Evolutionary conservation across 2,113 vertebrate species (phyloP), one percentile per base, ranked within the genome.

Genomic region (Astur gentilis): DNA sequence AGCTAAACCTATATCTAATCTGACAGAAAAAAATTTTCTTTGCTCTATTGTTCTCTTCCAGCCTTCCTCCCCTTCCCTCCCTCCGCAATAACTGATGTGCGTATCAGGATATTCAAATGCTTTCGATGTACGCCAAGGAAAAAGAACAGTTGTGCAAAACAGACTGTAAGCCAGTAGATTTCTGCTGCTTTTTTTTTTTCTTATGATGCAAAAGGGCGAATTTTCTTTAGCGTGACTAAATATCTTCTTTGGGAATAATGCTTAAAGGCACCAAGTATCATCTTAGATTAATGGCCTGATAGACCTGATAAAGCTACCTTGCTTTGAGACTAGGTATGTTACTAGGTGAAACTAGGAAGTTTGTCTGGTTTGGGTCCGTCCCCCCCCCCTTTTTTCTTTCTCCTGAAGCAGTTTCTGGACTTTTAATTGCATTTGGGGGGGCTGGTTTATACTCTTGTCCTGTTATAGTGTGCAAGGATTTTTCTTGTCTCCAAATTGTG

Each of bases 51-150:
- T 81, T 79, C 25, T 60, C 50, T 66, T 87, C 42, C 38, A 66
- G 2, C 13, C n/a, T 36, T 69, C 12, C 8, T 4, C 13, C 5
- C 6, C 11, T 80, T 40, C 17, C 1, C 16, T 42, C 2, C 25
- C 9, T 36, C 38, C 27, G 7, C n/a, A 44, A 6, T 40, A 62
- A n/a, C 36, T 31, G 31, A 13, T 47, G 22, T 29, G 20, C 34
- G 0, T 62, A 36, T 69, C 5, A 21, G 32, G 11, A 34, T 44
- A 88, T 18, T 17, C 47, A 71, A 44, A 22, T 11, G 16, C 9
- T 71, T 71, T 57, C 21, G 38, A 4, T 1, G 3, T 32, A 17
- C 2, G 4, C 27, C 31, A 73, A 58, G n/a, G 27, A 42, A 62
- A 32, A 76, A 52, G 9, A 87, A 26, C 10, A 42, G n/a, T 73